phyloP scores from a whole-genome alignment of 2,113 vertebrate species.

The Tautogolabrus adspersus region DNA sequence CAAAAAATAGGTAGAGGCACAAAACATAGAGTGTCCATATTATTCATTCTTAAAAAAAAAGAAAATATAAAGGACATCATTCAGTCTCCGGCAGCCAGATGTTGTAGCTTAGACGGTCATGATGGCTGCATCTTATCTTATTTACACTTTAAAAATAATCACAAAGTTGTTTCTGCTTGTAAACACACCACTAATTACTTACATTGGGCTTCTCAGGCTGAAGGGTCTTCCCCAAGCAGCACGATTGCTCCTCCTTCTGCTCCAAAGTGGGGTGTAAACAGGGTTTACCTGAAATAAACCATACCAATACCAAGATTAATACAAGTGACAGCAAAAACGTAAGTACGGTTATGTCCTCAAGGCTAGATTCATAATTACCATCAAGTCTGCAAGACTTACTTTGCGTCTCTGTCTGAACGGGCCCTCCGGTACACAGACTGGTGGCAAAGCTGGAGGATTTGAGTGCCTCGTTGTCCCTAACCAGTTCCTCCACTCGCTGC shows the following conservation, averaged over 20 bases:
- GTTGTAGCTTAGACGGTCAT: not conserved
- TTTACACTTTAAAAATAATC: not conserved
- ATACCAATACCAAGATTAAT: not conserved
- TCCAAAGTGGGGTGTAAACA: conserved; percentile 67
- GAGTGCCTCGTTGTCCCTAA: conserved; percentile 90
- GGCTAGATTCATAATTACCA: not conserved
- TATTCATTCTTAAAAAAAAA: not conserved
- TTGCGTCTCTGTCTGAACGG: conserved; percentile 74
- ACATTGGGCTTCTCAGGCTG: conserved; percentile 77
- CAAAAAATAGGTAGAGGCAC: not conserved
- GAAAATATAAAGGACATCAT: conserved; percentile 5
- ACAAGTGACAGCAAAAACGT: not conserved
- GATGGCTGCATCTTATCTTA: not conserved
- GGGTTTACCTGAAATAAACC: conserved; percentile 64
- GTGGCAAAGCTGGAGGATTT: conserved; percentile 82
- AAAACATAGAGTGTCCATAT: not conserved
- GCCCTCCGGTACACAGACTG: conserved; percentile 77
- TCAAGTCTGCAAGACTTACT: conserved; percentile 61
- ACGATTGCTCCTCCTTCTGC: conserved; percentile 71
- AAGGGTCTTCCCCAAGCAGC: conserved; percentile 74
- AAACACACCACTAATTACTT: conserved; percentile 34
- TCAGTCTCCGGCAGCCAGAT: not conserved
- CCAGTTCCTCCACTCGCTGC: conserved; percentile 93
- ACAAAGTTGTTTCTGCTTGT: not conserved
- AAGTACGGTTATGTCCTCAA: not conserved